A percentile compares a stretch with the other conserved stretches of the same genome.
phyloP scores from a whole-genome alignment of 2,113 vertebrate genomes.

The Acinonyx jubatus region DNA sequence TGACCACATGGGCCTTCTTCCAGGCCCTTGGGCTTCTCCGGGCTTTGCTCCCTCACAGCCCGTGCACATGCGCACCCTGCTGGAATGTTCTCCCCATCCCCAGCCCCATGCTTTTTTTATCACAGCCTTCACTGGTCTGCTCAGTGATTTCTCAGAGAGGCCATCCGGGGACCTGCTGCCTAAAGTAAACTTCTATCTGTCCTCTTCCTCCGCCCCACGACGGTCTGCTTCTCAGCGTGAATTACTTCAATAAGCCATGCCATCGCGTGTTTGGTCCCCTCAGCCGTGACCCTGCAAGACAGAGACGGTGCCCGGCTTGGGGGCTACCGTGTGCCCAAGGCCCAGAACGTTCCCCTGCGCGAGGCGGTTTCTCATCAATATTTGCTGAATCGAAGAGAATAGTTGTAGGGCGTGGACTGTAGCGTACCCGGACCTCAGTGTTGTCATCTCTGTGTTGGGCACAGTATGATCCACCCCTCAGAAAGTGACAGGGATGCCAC shows the following conservation, averaged over 20 bases:
- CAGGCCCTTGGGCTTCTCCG: not conserved
- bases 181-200: not conserved
- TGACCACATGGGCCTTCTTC: no score
- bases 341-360: not conserved
- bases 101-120: not conserved
- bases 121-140: not conserved
- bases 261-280: not conserved
- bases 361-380: not conserved
- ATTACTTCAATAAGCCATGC: not conserved
- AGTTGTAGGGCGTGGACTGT: rapidly evolving
- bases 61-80: not conserved
- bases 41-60: not conserved
- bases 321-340: not conserved
- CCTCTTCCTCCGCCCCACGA: not conserved
- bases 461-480: not conserved
- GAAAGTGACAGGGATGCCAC: not conserved
- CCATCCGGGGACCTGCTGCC: rapidly evolving
- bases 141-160: not conserved
- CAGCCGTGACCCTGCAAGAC: not conserved
- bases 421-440: not conserved
- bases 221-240: not conserved
- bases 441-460: not conserved
- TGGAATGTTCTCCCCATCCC: not conserved
- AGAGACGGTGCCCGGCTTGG: not conserved
- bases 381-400: not conserved